These are phyloP conservation scores for Fissipunctia ypsillon DNA, from an alignment of 2,888 invertebrate species.

Conservation along the genomic window DNA sequence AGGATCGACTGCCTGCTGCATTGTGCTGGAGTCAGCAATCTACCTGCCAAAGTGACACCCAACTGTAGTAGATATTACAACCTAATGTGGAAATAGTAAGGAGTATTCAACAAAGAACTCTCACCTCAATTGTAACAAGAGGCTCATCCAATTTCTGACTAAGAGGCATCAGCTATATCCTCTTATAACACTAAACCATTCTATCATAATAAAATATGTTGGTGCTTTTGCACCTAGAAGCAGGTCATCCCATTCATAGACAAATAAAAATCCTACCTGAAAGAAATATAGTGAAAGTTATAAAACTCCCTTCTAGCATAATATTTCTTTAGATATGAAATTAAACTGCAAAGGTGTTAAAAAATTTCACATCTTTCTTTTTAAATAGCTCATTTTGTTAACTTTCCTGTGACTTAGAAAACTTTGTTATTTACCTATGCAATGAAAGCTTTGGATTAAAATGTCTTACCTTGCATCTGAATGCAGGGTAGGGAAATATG, in stretches of 20 bases:
- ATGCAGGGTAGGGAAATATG: constrained; percentile 65
- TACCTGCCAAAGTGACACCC: constrained; percentile 88
- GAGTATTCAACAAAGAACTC: constrained; percentile 70
- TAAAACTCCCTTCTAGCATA: constrained; percentile 35
- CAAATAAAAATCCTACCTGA: constrained; percentile 82
- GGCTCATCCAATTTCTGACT: constrained; percentile 90
- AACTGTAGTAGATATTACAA: constrained; percentile 77
- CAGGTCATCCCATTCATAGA: constrained; percentile 83
- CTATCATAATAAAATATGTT: constrained; percentile 86
- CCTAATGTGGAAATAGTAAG: constrained; percentile 35
- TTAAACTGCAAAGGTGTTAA: background rate
- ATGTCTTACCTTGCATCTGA: constrained; percentile 66
- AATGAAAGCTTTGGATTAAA: background rate
- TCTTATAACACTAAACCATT: constrained; percentile 87
- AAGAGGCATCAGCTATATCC: constrained; percentile 91
- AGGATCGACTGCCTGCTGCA: constrained; percentile 90
- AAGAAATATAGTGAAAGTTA: constrained; percentile 72
- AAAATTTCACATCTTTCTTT: background rate
- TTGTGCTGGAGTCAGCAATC: constrained; percentile 91
- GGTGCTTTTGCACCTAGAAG: constrained; percentile 87
- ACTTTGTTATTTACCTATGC: background rate
- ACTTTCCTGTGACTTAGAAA: background rate
- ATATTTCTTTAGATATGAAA: constrained; percentile 17
- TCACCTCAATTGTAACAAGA: constrained; percentile 91
- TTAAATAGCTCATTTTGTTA: background rate